These are phyloP conservation scores for Drosophila jambulina DNA, from an alignment of 1,140 invertebrate species.

Conservation along the genomic window DNA sequence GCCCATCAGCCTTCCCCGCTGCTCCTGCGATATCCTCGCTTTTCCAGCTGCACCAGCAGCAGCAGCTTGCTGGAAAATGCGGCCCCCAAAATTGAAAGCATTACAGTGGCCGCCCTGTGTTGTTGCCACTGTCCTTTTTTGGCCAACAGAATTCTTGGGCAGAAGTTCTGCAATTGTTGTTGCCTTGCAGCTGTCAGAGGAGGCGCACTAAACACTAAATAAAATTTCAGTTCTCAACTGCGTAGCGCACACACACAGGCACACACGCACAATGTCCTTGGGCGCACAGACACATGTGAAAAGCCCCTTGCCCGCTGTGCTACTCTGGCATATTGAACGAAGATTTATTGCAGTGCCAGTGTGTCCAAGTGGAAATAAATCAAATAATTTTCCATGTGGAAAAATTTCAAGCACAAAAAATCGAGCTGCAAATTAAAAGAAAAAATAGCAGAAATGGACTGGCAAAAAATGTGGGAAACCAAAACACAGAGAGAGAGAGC, in stretches of 20 bases:
- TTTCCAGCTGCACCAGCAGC: conserved; percentile 30
- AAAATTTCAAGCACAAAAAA: conserved; percentile 74
- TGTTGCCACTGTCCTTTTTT: conserved; percentile 49
- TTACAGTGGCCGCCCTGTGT: conserved; percentile 60
- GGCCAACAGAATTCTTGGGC: conserved; percentile 63
- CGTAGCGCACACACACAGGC: conserved; percentile 39
- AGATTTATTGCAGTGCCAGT: conserved; percentile 84
- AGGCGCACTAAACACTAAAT: conserved; percentile 83
- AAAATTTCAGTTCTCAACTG: conserved; percentile 82
- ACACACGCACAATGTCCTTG: conserved; percentile 68
- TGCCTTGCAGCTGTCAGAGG: conserved; percentile 72
- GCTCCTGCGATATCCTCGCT: background rate
- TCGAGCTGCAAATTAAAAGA: conserved; percentile 71
- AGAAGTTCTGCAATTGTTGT: conserved; percentile 65
- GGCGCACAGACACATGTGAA: conserved; percentile 40
- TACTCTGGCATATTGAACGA: conserved; percentile 80
- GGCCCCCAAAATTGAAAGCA: conserved; percentile 70
- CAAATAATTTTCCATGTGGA: conserved; percentile 85
- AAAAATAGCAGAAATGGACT: conserved; percentile 2
- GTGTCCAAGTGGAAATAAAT: conserved; percentile 84
- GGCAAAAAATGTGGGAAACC: conserved; percentile 32
- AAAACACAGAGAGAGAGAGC: conserved; percentile 32
- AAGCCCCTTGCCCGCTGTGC: conserved; percentile 46
- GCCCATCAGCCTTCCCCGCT: conserved; percentile 51
- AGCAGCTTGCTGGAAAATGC: conserved; percentile 37